Evolutionary conservation across 2,113 vertebrate species (phyloP), one percentile per base, ranked within the genome.

Genomic region (Piaya cayana): DNA sequence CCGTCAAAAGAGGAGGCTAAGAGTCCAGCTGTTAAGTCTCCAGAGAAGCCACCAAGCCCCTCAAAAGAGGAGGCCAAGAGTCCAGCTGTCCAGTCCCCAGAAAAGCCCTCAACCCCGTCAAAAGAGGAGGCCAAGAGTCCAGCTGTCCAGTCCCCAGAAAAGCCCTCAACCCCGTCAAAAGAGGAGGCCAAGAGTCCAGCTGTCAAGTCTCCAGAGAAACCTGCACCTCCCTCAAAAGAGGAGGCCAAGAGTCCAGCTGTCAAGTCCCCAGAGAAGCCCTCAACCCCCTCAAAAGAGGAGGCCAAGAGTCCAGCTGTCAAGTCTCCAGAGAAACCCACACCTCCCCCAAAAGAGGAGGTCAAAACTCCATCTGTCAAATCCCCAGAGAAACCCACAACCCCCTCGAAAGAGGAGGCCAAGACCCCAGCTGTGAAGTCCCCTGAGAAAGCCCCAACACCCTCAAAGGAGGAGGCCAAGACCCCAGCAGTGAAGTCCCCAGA

Each of bases 181-280:
- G 98, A 97, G 2, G 91, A 96, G 8, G 56, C 52, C 55, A 97
- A 97, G 21, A 36, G 71, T 2, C 95, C 94, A 0, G 63, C 84
- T 12, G 84, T 67, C 2, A 95, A 95, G 4, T 95, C 97, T 15
- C 97, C 97, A 4, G 93, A 97, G 14, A 96, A 94, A 18, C 55
- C 95, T 3, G 64, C 97, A 70, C 59, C 97, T 23, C 90, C 97
- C 25, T 90, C 82, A 29, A 96, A 97, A 7, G 96, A 95, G 7
- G 90, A 93, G 20, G 78, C n/a, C 37, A 78, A 86, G 8, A 17
- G 2, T 3, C 56, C 39, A 5, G 1, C 64, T 3, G 50, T 42
- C 0, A 95, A 98, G 63, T 95, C 96, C 6, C 95, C 96, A 0
- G 92, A 91, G 11, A 97, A 97, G 43, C 19, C 77, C n/a, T 20